These are phyloP conservation scores for Dipodomys spectabilis DNA, from an alignment of 2,113 vertebrate genomes.

Conservation along the genomic window DNA sequence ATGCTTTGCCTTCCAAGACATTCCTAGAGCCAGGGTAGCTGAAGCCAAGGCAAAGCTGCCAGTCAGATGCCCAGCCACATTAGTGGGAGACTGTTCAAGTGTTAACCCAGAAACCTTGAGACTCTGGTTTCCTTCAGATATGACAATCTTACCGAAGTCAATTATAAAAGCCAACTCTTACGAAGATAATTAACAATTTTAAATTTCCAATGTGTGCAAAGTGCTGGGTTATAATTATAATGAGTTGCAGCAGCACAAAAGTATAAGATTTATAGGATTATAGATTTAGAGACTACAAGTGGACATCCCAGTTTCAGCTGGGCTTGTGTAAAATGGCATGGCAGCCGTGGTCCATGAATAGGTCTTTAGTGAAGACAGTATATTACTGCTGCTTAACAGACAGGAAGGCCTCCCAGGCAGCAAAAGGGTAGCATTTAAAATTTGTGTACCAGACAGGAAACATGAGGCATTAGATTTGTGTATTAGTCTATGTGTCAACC, in stretches of 20 bases:
- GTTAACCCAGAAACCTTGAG: background rate
- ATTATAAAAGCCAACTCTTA: conserved; percentile 17
- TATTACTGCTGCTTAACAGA: background rate
- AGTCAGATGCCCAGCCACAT: background rate
- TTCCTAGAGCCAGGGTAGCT: background rate
- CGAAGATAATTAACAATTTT: conserved; percentile 21
- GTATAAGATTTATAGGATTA: background rate
- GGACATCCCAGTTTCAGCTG: background rate
- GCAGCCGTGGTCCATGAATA: background rate
- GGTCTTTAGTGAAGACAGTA: background rate
- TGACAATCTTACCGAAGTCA: conserved; percentile 27
- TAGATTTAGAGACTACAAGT: background rate
- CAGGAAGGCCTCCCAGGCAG: background rate
- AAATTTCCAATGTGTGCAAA: conserved; percentile 14
- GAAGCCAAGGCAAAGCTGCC: background rate
- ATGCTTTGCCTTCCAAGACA: background rate
- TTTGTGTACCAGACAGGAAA: background rate
- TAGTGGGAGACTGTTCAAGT: background rate
- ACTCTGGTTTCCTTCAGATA: conserved; percentile 27
- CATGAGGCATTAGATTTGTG: background rate
- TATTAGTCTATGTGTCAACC: background rate
- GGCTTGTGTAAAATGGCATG: background rate
- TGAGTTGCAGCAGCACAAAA: background rate
- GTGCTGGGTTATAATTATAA: background rate
- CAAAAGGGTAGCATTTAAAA: background rate